A percentile compares a stretch with the other conserved stretches of the same genome.
Conservation (phyloP, 2,113 vertebrate species). For the Tragulus kanchil region DNA sequence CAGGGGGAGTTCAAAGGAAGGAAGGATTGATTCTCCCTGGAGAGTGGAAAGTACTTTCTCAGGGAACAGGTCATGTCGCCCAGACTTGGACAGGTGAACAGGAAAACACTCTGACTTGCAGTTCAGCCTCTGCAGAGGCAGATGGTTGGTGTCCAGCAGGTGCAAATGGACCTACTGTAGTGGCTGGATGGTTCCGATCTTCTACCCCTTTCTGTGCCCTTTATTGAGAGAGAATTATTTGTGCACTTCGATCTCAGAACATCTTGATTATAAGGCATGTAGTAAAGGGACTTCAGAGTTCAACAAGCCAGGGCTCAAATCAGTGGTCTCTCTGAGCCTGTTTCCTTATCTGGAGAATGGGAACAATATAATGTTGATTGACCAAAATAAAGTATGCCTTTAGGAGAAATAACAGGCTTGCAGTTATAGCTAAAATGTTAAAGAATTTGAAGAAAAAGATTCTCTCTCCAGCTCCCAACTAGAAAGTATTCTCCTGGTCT, state of each 20-base stretch:
- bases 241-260: neutral
- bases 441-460: neutral
- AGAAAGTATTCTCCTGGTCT: neutral
- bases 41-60: neutral
- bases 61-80: neutral
- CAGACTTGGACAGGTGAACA: neutral
- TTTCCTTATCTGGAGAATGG: conserved; percentile 25
- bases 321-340: no score
- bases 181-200: neutral
- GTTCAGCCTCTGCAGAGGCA: neutral
- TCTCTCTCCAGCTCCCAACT: neutral
- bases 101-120: neutral
- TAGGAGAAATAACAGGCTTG: neutral
- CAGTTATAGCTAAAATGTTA: neutral
- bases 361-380: no score
- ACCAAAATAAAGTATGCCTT: neutral
- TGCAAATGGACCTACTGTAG: neutral
- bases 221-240: neutral
- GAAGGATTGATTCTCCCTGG: neutral
- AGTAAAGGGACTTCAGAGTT: neutral
- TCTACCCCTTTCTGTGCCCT: neutral
- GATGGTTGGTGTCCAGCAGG: neutral
- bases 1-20: neutral
- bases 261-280: neutral
- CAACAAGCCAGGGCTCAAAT: neutral